Evolutionary conservation across 53 echinoderm and acorn worm species (phyloP).

Genomic region (Hippasteria phrygiana): DNA sequence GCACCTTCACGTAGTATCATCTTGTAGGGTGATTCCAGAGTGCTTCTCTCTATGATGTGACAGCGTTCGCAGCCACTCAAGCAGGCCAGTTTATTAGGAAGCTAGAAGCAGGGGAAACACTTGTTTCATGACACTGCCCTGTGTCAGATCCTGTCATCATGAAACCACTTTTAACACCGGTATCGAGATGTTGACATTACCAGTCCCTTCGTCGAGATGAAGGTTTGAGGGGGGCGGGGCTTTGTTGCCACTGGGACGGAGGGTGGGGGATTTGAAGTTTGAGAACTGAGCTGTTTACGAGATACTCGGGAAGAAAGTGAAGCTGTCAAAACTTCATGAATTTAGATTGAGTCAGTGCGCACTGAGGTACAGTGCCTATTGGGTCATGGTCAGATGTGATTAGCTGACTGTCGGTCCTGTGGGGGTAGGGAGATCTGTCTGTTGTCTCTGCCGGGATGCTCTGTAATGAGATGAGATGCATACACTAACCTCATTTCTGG

Average conservation of each 20-base stretch:
- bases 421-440: constrained; percentile 39
- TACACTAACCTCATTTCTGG: constrained; percentile 60
- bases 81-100: constrained; percentile 31
- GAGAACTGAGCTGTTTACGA: neutral
- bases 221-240: neutral
- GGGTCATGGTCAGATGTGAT: constrained; percentile 70
- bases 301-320: constrained; percentile 28
- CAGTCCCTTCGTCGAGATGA: neutral
- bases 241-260: neutral
- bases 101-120: constrained; percentile 38
- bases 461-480: constrained; percentile 59
- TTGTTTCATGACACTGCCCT: constrained; percentile 44
- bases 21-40: constrained; percentile 19
- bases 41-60: constrained; percentile 15
- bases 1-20: constrained; percentile 38
- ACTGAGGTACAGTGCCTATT: constrained; percentile 54
- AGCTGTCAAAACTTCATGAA: constrained; percentile 81
- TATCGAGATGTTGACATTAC: constrained; percentile 17
- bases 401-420: constrained; percentile 45
- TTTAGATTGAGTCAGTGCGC: constrained; percentile 75
- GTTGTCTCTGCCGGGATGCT: constrained; percentile 48
- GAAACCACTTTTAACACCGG: neutral
- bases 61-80: constrained; percentile 40
- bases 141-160: constrained; percentile 2
- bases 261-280: neutral